phyloP scores from a whole-genome alignment of 2,888 invertebrate species.

The Hydroisotoma schaefferi region DNA sequence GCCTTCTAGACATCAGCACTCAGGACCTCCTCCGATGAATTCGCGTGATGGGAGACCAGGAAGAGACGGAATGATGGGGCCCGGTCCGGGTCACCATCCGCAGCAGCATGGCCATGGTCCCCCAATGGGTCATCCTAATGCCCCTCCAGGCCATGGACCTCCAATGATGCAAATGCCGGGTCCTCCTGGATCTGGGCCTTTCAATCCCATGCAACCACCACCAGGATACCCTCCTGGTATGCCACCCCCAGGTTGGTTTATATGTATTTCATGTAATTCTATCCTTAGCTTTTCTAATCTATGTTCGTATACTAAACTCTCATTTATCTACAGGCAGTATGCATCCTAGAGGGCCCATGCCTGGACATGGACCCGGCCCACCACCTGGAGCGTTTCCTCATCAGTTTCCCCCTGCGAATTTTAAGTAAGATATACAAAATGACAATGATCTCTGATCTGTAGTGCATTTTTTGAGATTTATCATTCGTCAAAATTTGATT shows the following conservation, averaged over 20 bases:
- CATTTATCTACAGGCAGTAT: slow-evolving; percentile 2
- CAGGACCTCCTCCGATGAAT: neutral
- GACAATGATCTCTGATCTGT: neutral
- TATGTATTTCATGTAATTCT: too few species aligned
- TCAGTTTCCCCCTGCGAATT: neutral
- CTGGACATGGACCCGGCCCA: slow-evolving; percentile 1
- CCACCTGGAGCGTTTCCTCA: neutral
- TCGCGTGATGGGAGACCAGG: neutral
- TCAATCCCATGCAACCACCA: slow-evolving; percentile 44
- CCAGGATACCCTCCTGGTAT: slow-evolving; percentile 36
- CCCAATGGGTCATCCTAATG: too few species aligned
- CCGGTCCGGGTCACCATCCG: slow-evolving; percentile 1
- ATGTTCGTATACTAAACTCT: too few species aligned
- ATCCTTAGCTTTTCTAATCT: too few species aligned
- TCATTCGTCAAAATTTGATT: too few species aligned
- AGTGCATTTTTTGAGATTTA: neutral
- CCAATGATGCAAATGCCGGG: slow-evolving; percentile 15
- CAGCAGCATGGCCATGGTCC: slow-evolving; percentile 11
- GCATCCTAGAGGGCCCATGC: slow-evolving; percentile 29
- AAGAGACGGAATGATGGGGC: neutral
- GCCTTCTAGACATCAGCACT: neutral
- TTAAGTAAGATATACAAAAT: neutral
- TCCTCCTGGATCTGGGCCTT: slow-evolving; percentile 34
- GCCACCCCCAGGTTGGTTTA: too few species aligned
- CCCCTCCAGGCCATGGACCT: neutral